phyloP scores from a whole-genome alignment of 2,888 invertebrate genomes.

The Euproctis similis region DNA sequence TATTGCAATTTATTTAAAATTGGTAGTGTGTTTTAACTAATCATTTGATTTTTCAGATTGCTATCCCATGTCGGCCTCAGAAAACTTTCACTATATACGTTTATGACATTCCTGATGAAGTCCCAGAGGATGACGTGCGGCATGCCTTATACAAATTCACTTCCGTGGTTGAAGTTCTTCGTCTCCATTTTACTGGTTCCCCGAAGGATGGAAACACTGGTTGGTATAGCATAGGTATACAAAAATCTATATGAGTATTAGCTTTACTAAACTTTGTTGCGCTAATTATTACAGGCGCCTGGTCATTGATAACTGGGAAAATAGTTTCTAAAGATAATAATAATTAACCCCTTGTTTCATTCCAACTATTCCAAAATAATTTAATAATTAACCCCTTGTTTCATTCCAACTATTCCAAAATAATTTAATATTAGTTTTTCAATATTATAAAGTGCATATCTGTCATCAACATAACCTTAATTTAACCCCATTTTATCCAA shows the following conservation, averaged over 20 bases:
- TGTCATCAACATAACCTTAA: too few species aligned
- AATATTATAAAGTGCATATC: too few species aligned
- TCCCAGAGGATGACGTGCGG: slow-evolving; percentile 89
- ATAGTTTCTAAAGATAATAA: too few species aligned
- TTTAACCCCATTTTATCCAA: too few species aligned
- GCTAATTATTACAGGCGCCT: too few species aligned
- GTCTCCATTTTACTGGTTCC: slow-evolving; percentile 74
- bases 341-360: too few species aligned
- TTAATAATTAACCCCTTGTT: too few species aligned
- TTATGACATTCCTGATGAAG: slow-evolving; percentile 87
- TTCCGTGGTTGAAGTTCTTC: slow-evolving; percentile 86
- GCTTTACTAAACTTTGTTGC: slow-evolving; percentile 8
- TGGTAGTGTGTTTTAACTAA: not conserved
- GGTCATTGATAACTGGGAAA: too few species aligned
- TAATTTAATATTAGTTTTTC: too few species aligned
- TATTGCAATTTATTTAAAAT: not conserved
- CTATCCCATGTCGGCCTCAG: slow-evolving; percentile 89
- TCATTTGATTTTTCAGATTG: slow-evolving; percentile 67
- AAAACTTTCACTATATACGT: slow-evolving; percentile 91
- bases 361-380: too few species aligned
- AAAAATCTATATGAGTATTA: slow-evolving; percentile 1
- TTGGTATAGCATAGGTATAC: slow-evolving; percentile 26
- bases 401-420: too few species aligned
- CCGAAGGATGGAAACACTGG: slow-evolving; percentile 59
- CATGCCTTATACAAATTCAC: slow-evolving; percentile 87